These are phyloP conservation scores for Strigamia crassipes DNA, from an alignment of 2,888 invertebrate species.

Conservation along the genomic window DNA sequence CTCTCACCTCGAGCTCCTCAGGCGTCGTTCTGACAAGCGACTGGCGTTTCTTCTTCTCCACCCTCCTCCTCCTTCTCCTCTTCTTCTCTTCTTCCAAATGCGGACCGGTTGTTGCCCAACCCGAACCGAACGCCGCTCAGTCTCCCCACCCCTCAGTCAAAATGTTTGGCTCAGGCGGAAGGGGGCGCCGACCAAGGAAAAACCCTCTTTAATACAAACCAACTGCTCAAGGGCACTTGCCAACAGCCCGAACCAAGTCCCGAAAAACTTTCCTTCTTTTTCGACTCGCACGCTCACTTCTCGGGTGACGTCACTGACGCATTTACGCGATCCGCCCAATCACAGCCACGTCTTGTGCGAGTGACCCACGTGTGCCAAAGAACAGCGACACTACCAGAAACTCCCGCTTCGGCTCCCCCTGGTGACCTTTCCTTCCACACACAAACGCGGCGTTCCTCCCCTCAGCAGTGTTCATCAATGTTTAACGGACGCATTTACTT, in stretches of 20 bases:
- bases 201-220: slow-evolving; percentile 38
- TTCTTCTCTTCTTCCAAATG: slow-evolving; percentile 6
- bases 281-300: background rate
- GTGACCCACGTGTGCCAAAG: slow-evolving; percentile 33
- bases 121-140: background rate
- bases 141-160: slow-evolving; percentile 29
- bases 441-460: slow-evolving; percentile 15
- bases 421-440: slow-evolving; percentile 28
- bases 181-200: slow-evolving; percentile 24
- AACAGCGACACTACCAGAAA: slow-evolving; percentile 4
- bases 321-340: slow-evolving; percentile 20
- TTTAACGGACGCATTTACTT: slow-evolving; percentile 42
- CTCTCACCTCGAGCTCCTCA: slow-evolving; percentile 40
- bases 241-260: slow-evolving; percentile 24
- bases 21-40: slow-evolving; percentile 40
- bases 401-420: slow-evolving; percentile 26
- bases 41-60: slow-evolving; percentile 15
- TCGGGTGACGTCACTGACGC: slow-evolving; percentile 14
- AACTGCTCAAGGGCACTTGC: slow-evolving; percentile 39
- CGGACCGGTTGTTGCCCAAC: slow-evolving; percentile 37
- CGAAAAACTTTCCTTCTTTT: slow-evolving; percentile 41
- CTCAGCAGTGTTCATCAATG: slow-evolving; percentile 34
- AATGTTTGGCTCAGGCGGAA: slow-evolving; percentile 5
- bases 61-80: slow-evolving; percentile 14
- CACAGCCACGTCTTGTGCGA: background rate